Percentiles rank a stretch among this genome's conserved stretches.
These are phyloP conservation scores for Hedychridium roseum DNA, from an alignment of 2,888 invertebrate species.

Conservation along the genomic window DNA sequence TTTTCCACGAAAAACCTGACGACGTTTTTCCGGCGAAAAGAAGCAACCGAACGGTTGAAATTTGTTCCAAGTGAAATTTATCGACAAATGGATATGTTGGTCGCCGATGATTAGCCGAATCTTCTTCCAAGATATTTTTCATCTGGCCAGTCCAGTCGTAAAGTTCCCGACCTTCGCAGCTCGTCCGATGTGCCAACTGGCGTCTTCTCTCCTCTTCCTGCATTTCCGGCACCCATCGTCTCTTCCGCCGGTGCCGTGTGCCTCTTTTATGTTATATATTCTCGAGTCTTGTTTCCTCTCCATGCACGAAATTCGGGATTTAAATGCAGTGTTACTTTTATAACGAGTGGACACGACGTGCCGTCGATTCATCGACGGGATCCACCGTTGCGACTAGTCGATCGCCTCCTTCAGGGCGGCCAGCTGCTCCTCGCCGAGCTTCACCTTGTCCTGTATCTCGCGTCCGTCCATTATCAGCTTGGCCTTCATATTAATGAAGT, in stretches of 20 bases:
- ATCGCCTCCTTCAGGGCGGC: constrained; percentile 74
- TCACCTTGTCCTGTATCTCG: constrained; percentile 84
- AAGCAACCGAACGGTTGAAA: not conserved
- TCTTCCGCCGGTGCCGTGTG: too few species aligned
- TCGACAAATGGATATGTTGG: not conserved
- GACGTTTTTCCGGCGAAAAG: not conserved
- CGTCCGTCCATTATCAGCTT: constrained; percentile 83
- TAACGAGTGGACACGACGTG: not conserved
- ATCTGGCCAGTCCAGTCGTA: too few species aligned
- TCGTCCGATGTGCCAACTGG: too few species aligned
- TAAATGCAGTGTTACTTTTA: constrained; percentile 4
- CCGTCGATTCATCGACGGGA: constrained; percentile 3
- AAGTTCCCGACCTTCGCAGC: too few species aligned
- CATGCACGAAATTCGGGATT: not conserved
- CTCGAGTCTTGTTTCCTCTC: constrained; percentile 3
- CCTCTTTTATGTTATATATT: not conserved
- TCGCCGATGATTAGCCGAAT: too few species aligned
- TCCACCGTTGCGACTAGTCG: constrained; percentile 44
- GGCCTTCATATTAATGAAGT: constrained; percentile 87
- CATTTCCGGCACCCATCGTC: too few species aligned
- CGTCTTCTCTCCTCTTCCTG: too few species aligned
- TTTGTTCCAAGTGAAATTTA: not conserved
- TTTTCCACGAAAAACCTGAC: not conserved
- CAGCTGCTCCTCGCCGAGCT: constrained; percentile 82
- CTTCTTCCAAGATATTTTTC: too few species aligned